These are phyloP conservation scores for Caranx ignobilis DNA, from an alignment of 2,113 vertebrate species.

Conservation along the genomic window DNA sequence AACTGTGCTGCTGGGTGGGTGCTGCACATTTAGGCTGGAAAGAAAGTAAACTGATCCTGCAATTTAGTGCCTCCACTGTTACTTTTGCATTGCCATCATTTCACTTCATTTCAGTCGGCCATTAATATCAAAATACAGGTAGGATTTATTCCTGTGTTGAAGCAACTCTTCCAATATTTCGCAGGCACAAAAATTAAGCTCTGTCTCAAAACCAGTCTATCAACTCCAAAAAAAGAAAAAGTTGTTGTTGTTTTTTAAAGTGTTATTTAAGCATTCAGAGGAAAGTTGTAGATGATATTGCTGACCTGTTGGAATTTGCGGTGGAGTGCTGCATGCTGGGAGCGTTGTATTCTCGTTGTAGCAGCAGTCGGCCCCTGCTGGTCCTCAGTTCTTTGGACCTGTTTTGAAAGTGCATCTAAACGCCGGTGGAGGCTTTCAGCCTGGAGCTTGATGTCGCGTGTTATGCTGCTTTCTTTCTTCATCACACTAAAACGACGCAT, in stretches of 20 bases:
- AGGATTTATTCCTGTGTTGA: background rate
- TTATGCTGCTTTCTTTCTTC: conserved; percentile 91
- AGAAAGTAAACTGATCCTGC: background rate
- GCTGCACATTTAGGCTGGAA: background rate
- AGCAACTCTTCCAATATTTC: background rate
- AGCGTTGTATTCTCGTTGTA: conserved; percentile 86
- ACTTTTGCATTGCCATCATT: background rate
- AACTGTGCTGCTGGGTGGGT: background rate
- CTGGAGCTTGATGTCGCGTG: conserved; percentile 89
- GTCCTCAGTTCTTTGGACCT: conserved; percentile 84
- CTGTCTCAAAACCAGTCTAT: background rate
- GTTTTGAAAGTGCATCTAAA: conserved; percentile 86
- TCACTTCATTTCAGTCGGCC: background rate
- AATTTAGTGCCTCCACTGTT: background rate
- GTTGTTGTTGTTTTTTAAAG: background rate
- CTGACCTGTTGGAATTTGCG: conserved; percentile 85
- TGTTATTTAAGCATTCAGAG: background rate
- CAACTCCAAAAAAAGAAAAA: background rate
- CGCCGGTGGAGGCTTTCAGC: conserved; percentile 88
- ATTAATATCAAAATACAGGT: background rate
- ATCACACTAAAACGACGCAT: conserved; percentile 96
- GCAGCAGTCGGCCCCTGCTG: conserved; percentile 84
- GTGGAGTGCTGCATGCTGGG: conserved; percentile 87
- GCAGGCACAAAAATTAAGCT: background rate
- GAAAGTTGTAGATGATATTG: background rate